A percentile compares a stretch with the other conserved stretches of the same genome.
phyloP scores from a whole-genome alignment of 2,888 invertebrate genomes.

The Epirrhoe tristata region DNA sequence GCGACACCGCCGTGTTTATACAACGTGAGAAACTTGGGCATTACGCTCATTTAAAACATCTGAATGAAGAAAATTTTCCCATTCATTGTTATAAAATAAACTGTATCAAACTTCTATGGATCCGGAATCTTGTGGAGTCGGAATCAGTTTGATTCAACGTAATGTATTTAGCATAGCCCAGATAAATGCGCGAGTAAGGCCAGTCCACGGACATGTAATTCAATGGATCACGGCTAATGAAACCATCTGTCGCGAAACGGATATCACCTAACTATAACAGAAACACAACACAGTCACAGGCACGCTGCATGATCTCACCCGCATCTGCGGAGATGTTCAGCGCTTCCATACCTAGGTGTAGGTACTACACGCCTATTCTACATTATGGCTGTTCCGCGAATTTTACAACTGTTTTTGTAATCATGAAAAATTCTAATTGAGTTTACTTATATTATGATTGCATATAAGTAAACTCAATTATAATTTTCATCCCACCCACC shows the following conservation, averaged over 20 bases:
- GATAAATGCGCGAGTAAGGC: neutral
- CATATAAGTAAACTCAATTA: too few species aligned
- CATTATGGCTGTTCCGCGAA: constrained; percentile 7
- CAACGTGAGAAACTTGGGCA: constrained; percentile 11
- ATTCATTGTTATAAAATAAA: too few species aligned
- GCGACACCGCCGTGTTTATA: constrained; percentile 13
- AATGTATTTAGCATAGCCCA: neutral
- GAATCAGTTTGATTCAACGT: neutral
- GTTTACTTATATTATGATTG: too few species aligned
- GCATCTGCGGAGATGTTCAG: constrained; percentile 44
- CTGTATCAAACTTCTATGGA: neutral
- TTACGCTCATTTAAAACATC: neutral
- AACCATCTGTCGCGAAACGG: neutral
- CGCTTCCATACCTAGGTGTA: neutral
- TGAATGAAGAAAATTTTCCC: too few species aligned
- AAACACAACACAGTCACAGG: constrained; percentile 16
- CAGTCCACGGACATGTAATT: neutral
- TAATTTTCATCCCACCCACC: neutral
- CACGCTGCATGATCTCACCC: constrained; percentile 46
- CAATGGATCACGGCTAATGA: neutral
- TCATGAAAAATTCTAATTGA: too few species aligned
- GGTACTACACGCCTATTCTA: neutral
- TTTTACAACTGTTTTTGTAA: constrained; percentile 15
- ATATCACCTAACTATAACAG: neutral
- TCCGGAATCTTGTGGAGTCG: neutral